Percentiles rank a stretch among this genome's conserved stretches.
These are phyloP conservation scores for Plecotus auritus DNA, from an alignment of 2,113 vertebrate species.

Conservation along the genomic window DNA sequence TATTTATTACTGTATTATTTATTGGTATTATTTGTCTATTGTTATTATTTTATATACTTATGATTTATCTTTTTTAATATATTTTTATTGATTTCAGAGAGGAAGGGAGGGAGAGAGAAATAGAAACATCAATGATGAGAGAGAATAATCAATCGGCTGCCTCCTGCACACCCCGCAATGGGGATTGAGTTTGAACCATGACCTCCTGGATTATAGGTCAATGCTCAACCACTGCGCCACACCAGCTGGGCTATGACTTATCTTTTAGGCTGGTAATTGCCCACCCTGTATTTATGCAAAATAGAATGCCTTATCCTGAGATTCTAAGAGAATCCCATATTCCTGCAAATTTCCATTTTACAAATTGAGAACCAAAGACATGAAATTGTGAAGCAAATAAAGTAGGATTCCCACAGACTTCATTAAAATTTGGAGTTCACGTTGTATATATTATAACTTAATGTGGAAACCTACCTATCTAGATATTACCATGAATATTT, in stretches of 20 bases:
- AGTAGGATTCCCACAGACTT: background rate
- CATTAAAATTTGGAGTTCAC: background rate
- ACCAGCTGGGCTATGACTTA: too few species aligned
- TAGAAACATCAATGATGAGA: too few species aligned
- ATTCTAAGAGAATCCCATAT: background rate
- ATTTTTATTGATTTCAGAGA: too few species aligned
- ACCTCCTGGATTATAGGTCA: too few species aligned
- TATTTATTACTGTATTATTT: background rate
- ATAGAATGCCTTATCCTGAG: background rate
- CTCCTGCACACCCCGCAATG: too few species aligned
- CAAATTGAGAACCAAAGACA: background rate
- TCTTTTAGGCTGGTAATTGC: background rate
- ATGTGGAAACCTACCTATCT: background rate
- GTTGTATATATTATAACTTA: background rate
- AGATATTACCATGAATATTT: background rate
- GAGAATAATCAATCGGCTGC: too few species aligned
- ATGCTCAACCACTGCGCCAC: too few species aligned
- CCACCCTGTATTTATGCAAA: background rate
- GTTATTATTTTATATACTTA: background rate
- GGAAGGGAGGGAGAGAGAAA: too few species aligned
- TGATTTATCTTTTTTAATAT: background rate
- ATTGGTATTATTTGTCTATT: background rate
- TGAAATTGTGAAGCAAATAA: background rate
- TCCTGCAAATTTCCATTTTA: background rate
- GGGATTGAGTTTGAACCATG: too few species aligned